A percentile compares a stretch with the other conserved stretches of the same genome.
These are phyloP conservation scores for Priocnemis perturbator DNA, from an alignment of 2,888 invertebrate species.

Conservation along the genomic window DNA sequence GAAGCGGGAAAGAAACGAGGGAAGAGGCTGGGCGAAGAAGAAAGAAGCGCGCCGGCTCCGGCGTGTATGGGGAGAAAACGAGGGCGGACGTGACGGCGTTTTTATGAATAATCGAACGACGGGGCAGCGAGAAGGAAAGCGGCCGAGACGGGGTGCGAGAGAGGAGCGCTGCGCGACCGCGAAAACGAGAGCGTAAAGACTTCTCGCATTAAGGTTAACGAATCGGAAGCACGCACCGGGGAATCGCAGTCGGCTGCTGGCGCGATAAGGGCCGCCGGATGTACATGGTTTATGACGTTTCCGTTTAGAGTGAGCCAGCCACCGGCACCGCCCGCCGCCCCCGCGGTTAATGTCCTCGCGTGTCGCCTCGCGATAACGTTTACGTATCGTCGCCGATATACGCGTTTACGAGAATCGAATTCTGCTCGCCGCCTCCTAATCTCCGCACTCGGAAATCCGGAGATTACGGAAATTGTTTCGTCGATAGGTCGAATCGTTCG, in stretches of 20 bases:
- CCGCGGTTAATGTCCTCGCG: constrained; percentile 5
- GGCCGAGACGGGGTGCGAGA: not conserved
- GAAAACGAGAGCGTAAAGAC: constrained; percentile 42
- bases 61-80: not conserved
- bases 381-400: constrained; percentile 3
- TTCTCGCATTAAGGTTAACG: constrained; percentile 61
- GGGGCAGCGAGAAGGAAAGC: not conserved
- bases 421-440: not conserved
- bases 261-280: constrained; percentile 51
- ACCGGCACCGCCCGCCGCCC: not conserved
- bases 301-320: constrained; percentile 41
- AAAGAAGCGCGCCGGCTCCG: not conserved
- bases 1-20: not conserved
- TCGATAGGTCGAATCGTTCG: too few relatives aligned
- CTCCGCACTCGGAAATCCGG: too few relatives aligned
- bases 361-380: constrained; percentile 1
- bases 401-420: constrained; percentile 1
- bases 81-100: constrained; percentile 18
- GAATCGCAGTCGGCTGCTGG: constrained; percentile 41
- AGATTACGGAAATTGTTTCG: too few relatives aligned
- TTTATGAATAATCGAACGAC: constrained; percentile 38
- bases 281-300: constrained; percentile 58
- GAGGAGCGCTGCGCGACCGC: not conserved
- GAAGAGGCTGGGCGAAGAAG: not conserved
- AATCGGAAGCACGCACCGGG: constrained; percentile 57